Conservation (phyloP, 2,113 vertebrate species). For the Lophotis ruficrista region DNA sequence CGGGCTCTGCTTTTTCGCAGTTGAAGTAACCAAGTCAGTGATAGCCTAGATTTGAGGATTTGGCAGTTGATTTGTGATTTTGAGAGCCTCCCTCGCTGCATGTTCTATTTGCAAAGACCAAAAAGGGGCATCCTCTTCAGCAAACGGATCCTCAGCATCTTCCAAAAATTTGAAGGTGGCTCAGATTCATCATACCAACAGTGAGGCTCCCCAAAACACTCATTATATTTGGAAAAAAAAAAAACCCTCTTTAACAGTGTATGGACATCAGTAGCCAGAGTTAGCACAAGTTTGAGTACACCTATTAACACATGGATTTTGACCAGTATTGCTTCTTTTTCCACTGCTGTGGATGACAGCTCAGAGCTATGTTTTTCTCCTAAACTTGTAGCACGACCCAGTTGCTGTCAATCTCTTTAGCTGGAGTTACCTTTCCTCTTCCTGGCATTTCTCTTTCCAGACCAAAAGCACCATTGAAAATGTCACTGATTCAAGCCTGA, state of each 20-base stretch:
- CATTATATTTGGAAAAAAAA: background rate
- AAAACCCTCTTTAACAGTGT: background rate
- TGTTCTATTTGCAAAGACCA: background rate
- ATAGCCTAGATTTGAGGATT: background rate
- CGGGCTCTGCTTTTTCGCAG: background rate
- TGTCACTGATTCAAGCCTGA: background rate
- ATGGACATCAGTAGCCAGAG: background rate
- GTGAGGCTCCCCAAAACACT: background rate
- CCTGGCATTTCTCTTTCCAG: background rate
- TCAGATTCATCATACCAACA: background rate
- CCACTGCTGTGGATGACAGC: background rate
- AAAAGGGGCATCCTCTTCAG: background rate
- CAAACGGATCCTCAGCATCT: background rate
- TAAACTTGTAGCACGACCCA: background rate
- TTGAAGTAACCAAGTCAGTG: background rate
- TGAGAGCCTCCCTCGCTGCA: background rate
- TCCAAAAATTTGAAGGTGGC: background rate
- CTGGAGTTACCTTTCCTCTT: background rate
- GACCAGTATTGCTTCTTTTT: background rate
- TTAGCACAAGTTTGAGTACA: background rate
- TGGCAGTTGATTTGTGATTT: background rate
- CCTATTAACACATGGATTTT: background rate
- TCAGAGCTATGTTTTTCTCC: background rate
- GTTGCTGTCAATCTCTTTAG: background rate
- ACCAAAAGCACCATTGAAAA: background rate